Evolutionary conservation across 2,888 invertebrate genomes (phyloP).

Genomic region (Macroteleia sp.): DNA sequence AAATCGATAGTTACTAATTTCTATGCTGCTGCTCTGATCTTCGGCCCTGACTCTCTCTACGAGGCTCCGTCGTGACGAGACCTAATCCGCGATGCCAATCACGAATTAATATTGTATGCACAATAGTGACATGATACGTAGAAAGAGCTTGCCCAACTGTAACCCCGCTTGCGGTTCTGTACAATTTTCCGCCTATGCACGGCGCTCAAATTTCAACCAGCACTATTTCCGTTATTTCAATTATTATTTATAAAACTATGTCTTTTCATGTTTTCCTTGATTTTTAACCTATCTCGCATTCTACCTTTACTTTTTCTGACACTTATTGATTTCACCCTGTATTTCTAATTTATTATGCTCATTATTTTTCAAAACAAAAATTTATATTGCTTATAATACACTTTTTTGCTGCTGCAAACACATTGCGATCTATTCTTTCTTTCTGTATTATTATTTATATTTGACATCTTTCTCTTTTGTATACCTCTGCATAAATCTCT

Average conservation of each 20-base stretch:
- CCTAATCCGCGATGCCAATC: constrained; percentile 61
- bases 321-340: constrained; percentile 46
- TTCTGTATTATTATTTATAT: no score
- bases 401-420: constrained; percentile 32
- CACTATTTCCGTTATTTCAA: constrained; percentile 46
- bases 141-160: constrained; percentile 76
- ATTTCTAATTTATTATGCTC: constrained; percentile 44
- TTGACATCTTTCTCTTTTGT: no score
- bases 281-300: not conserved
- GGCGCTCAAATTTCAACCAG: constrained; percentile 44
- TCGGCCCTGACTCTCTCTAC: constrained; percentile 83
- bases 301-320: constrained; percentile 22
- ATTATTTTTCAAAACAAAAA: constrained; percentile 38
- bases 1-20: constrained; percentile 70
- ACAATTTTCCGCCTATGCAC: constrained; percentile 70
- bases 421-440: constrained; percentile 16
- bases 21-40: constrained; percentile 82
- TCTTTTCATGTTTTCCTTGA: constrained; percentile 17
- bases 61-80: constrained; percentile 76
- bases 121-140: constrained; percentile 53
- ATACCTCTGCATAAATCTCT: no score
- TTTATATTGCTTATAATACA: constrained; percentile 54
- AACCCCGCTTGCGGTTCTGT: constrained; percentile 81
- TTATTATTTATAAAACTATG: constrained; percentile 43
- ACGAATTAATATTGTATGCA: constrained; percentile 54